Conservation (phyloP, 2,888 invertebrate species). For the Apotomis turbidana region DNA sequence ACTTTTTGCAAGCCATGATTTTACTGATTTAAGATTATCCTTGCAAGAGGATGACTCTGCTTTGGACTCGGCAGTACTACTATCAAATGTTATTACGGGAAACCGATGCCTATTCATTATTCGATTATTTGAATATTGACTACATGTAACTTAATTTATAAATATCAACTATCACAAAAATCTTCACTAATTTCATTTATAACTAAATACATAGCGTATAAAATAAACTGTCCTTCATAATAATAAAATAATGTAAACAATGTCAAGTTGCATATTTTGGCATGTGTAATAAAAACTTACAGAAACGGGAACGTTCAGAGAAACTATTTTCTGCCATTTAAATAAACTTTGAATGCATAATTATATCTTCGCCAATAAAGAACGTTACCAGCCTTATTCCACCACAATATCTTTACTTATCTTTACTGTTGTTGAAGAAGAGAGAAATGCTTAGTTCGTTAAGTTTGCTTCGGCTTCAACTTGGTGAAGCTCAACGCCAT, state of each 20-base stretch:
- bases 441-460: no score
- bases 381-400: no score
- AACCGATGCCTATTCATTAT: neutral
- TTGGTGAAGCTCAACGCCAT: no score
- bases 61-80: neutral
- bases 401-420: no score
- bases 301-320: neutral
- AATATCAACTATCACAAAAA: neutral
- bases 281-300: neutral
- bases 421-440: no score
- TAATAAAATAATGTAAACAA: conserved; percentile 25
- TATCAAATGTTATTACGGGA: conserved; percentile 24
- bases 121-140: conserved; percentile 1
- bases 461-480: no score
- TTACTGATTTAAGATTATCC: conserved; percentile 7
- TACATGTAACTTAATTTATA: conserved; percentile 5
- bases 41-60: neutral
- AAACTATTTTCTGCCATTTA: no score
- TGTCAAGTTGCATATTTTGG: conserved; percentile 11
- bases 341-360: no score
- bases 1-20: conserved; percentile 1
- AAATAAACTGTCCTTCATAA: conserved; percentile 30
- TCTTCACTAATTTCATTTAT: conserved; percentile 9
- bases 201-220: conserved; percentile 32
- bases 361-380: no score